Evolutionary conservation across 2,113 vertebrate genomes (phyloP), one percentile per base, ranked within the genome.

Genomic region (Leuciscus idus): DNA sequence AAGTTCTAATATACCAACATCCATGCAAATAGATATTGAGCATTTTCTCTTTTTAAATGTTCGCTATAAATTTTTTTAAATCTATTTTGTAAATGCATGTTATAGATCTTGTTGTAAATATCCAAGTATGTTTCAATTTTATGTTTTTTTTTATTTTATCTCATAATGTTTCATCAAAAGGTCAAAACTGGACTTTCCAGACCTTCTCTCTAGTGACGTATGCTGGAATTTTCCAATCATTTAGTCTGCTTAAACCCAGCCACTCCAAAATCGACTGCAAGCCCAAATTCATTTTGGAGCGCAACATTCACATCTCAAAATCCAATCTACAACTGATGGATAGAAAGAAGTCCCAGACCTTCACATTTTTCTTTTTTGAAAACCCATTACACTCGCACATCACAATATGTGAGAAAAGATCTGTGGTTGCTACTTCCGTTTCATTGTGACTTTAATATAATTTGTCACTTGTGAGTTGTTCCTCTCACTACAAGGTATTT

Each of bases 391-490:
- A 70, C 6, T 66, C 15, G n/a, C 28, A 17, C 1, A 15, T 33
- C 30, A 72, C 3, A 72, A 19, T 43, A 72, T 12, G 36, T 10
- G 19, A 10, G 9, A 46, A 73, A 43, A 36, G 1, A 43, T 39
- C 8, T 43, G 39, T 73, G 12, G 10, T n/a, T 12, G 39, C 4
- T 13, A n/a, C 4, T 48, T 74, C 6, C 12, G 6, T 46, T 50
- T 75, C 12, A 75, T 75, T 6, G 12, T 1, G 12, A 28, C 73
- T 74, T 74, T 9, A 50, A 75, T 75, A 50, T 50, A 9, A 48
- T 75, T 75, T 75, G 73, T 9, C 73, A 75, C n/a, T 75, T 50
- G 72, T 8, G 21, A 80, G 12, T 43, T 39, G 33, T 46, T 61
- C 36, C 33, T 6, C 21, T 26, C 17, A 23, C 23, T 80, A 78